Evolutionary conservation across 1,140 invertebrate species (phyloP).

Genomic region (Philotrypesis tridentata): DNA sequence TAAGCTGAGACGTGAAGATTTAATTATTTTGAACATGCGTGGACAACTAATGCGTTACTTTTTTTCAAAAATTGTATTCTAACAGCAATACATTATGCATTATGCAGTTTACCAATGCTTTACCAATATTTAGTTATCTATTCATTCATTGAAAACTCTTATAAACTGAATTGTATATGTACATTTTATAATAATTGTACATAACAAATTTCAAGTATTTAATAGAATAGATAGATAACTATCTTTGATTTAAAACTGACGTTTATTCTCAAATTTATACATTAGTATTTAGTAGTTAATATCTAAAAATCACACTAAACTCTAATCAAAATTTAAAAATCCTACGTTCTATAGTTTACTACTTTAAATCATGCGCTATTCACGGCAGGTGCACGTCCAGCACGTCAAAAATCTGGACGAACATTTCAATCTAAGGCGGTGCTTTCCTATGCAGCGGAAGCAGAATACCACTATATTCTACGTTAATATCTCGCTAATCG

Average conservation of each 20-base stretch:
- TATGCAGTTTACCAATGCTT: too few relatives aligned
- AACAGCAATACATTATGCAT: background rate
- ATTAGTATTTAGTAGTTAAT: background rate
- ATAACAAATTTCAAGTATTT: background rate
- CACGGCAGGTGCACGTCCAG: constrained; percentile 24
- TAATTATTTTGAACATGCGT: constrained; percentile 17
- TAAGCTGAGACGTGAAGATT: background rate
- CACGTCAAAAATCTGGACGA: background rate
- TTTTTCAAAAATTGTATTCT: background rate
- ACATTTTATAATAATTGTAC: background rate
- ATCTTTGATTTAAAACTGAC: background rate
- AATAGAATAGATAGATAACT: background rate
- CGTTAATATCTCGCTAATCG: constrained; percentile 57
- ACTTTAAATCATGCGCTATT: constrained; percentile 33
- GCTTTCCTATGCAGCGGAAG: constrained; percentile 29
- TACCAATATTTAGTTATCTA: background rate
- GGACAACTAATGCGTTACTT: background rate
- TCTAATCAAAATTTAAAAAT: background rate
- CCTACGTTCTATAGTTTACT: constrained; percentile 2
- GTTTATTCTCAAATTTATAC: background rate
- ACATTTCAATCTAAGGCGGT: constrained; percentile 11
- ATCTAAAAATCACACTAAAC: background rate
- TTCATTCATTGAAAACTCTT: background rate
- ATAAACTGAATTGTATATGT: too few relatives aligned
- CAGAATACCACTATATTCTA: constrained; percentile 52